phyloP scores from a whole-genome alignment of 2,888 invertebrate species.

The Melangyna quadrimaculata region DNA sequence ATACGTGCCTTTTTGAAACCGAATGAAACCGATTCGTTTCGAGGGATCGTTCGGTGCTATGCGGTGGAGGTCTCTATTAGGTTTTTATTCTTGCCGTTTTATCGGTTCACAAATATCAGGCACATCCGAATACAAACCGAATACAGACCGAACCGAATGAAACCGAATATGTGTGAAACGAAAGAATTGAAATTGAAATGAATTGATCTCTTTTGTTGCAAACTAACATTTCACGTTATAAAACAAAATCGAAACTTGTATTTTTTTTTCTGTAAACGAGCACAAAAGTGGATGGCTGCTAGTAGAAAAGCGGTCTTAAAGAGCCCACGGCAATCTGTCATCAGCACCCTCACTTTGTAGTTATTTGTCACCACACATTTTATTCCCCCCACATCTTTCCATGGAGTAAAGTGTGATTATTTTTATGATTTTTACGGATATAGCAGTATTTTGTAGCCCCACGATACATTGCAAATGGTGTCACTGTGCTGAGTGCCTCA shows the following conservation, averaged over 20 bases:
- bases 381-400: neutral
- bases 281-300: conserved; percentile 32
- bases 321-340: neutral
- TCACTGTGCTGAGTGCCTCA: conserved; percentile 41
- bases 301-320: neutral
- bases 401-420: conserved; percentile 12
- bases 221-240: too few species aligned
- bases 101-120: too few species aligned
- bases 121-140: too few species aligned
- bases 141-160: too few species aligned
- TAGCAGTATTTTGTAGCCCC: conserved; percentile 40
- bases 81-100: too few species aligned
- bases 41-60: too few species aligned
- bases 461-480: conserved; percentile 50
- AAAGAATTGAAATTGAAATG: too few species aligned
- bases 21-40: too few species aligned
- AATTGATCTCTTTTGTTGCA: too few species aligned
- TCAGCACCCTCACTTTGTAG: conserved; percentile 27
- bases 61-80: too few species aligned
- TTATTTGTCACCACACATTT: conserved; percentile 59
- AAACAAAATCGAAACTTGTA: neutral
- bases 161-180: too few species aligned
- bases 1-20: too few species aligned
- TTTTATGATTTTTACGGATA: conserved; percentile 37
- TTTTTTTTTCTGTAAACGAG: conserved; percentile 11